Percentiles rank a stretch among this genome's conserved stretches.
These are phyloP conservation scores for Artibeus lituratus DNA, from an alignment of 2,797 vertebrate genomes.

Conservation along the genomic window DNA sequence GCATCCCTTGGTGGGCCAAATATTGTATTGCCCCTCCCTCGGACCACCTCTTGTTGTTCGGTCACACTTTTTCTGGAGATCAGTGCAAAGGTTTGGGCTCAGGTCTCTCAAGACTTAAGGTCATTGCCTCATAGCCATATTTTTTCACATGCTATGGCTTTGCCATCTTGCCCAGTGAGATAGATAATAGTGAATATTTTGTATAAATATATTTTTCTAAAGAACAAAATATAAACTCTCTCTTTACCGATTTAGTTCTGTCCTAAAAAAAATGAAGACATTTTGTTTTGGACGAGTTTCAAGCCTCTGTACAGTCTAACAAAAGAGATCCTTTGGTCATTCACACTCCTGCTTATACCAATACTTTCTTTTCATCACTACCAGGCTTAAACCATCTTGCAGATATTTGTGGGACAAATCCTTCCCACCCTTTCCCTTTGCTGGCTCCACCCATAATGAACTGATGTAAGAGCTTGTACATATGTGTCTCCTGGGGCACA, in stretches of 20 bases:
- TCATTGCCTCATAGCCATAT: not conserved
- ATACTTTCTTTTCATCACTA: not conserved
- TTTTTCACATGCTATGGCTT: not conserved
- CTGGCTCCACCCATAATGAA: not conserved
- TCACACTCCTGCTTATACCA: not conserved
- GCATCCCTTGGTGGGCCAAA: too few species aligned
- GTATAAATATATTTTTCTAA: not conserved
- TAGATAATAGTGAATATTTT: not conserved
- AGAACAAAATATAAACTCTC: not conserved
- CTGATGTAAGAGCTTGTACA: not conserved
- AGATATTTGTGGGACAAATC: not conserved
- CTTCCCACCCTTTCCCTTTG: not conserved
- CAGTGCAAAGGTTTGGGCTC: not conserved
- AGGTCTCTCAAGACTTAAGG: not conserved
- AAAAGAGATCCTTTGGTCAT: not conserved
- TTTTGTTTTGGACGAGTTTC: not conserved
- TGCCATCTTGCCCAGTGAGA: not conserved
- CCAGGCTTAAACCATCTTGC: not conserved
- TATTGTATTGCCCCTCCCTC: too few species aligned
- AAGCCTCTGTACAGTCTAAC: not conserved
- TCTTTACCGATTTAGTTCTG: not conserved
- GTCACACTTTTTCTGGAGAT: not conserved
- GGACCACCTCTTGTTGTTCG: too few species aligned
- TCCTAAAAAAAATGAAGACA: not conserved
- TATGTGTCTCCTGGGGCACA: not conserved